phyloP scores from a whole-genome alignment of 2,113 vertebrate species.

The Syngnathus typhle region DNA sequence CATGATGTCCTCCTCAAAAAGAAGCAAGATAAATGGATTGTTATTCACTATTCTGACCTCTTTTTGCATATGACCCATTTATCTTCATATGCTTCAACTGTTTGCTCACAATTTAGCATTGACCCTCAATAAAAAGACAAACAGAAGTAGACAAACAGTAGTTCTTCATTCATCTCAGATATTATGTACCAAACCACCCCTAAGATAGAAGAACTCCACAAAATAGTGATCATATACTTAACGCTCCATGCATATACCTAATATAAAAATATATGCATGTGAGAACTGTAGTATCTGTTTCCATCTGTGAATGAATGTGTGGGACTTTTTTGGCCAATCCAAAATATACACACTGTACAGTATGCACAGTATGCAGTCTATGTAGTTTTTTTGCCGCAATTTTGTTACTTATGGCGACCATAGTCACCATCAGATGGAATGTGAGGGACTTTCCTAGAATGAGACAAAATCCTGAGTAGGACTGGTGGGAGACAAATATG shows the following conservation, averaged over 20 bases:
- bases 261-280: too few relatives aligned
- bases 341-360: neutral
- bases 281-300: too few relatives aligned
- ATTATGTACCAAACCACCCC: too few relatives aligned
- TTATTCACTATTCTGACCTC: neutral
- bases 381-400: neutral
- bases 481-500: constrained; percentile 18
- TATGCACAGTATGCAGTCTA: neutral
- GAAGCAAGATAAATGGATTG: neutral
- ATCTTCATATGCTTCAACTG: neutral
- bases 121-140: neutral
- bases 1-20: constrained; percentile 13
- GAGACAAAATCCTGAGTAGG: constrained; percentile 21
- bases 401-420: neutral
- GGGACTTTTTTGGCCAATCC: too few relatives aligned
- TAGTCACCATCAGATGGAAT: neutral
- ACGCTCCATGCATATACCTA: too few relatives aligned
- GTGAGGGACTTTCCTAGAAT: constrained; percentile 48
- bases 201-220: too few relatives aligned
- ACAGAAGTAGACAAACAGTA: too few relatives aligned
- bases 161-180: too few relatives aligned
- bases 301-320: too few relatives aligned
- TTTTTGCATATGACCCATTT: neutral
- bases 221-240: too few relatives aligned
- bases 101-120: constrained; percentile 1